phyloP scores from a whole-genome alignment of 1,140 invertebrate species.

The Cydia amplana region DNA sequence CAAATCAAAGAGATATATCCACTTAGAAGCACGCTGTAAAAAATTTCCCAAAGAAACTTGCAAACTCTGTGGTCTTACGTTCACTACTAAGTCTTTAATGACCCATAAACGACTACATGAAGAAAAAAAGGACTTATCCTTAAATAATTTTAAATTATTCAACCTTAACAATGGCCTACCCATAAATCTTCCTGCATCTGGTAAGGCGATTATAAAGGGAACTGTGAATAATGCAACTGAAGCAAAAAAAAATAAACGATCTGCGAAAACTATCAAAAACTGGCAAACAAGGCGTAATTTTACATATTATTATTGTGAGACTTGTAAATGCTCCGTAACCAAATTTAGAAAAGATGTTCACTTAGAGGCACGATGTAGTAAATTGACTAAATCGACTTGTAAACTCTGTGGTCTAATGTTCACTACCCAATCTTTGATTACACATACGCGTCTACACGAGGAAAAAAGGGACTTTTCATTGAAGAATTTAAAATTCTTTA shows the following conservation, averaged over 20 bases:
- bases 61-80: slow-evolving; percentile 54
- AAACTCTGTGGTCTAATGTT: slow-evolving; percentile 57
- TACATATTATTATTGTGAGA: slow-evolving; percentile 6
- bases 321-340: slow-evolving; percentile 14
- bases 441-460: slow-evolving; percentile 47
- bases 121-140: slow-evolving; percentile 43
- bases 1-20: slow-evolving; percentile 38
- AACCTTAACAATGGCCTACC: slow-evolving; percentile 45
- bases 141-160: slow-evolving; percentile 57
- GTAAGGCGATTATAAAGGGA: slow-evolving; percentile 45
- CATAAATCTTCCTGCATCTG: slow-evolving; percentile 51
- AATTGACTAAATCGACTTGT: slow-evolving; percentile 46
- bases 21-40: slow-evolving; percentile 46
- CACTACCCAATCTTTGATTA: slow-evolving; percentile 39
- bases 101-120: slow-evolving; percentile 48
- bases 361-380: not conserved
- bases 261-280: not conserved
- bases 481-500: slow-evolving; percentile 55
- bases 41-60: slow-evolving; percentile 45
- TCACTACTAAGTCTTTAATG: slow-evolving; percentile 42
- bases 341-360: not conserved
- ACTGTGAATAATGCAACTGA: not conserved
- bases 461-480: slow-evolving; percentile 46
- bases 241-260: not conserved
- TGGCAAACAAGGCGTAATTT: not conserved